Base-by-base conservation (phyloP, 2,888 invertebrate genomes). In the Trachelus stipa region DNA sequence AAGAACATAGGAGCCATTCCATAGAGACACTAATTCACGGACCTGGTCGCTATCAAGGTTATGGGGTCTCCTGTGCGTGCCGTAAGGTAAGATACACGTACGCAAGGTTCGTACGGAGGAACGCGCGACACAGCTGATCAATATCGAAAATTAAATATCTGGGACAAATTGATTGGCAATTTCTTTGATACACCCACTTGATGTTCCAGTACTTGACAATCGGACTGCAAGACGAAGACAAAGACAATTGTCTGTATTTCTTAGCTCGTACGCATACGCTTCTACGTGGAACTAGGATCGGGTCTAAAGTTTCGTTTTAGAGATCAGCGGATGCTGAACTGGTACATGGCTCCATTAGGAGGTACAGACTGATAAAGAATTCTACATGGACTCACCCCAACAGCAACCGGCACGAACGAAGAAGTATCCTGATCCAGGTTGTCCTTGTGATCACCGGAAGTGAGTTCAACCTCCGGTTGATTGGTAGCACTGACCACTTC, bases 401-500 rank as follows among this genome's bases (percentile, higher is more conserved):
- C 23, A 9, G 56, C 56, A 56, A 56, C 9, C 23, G 56, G 23
- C 2, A 6, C 23, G 56, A 23, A 56, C 56, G 56, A 56, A 6
- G 15, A 40, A 40, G 40, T 15, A 40, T 56, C 56, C 23, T 56
- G 56, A 23, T 23, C 23, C 56, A 9, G 23, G 56, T 56, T 56
- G 23, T 15, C 56, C 23, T 23, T 56, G 23, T 2, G 56, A 23
- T 56, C 56, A 1, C 6, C 23, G 56, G 56, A 56, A 56, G 15
- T 56, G 4, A 56, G 56, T 2, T 56, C 56, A 2, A 23, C 2
- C 56, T 56, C 56, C 56, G 23, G 23, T 23, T 56, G 23, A 56
- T 56, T 56, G 56, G 23, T 23, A 23, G 9, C 56, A 56, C 23
- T 56, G 56, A 56, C 37, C 30, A 78, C 76, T 77, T 88, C 87